Conservation (phyloP, 2,113 vertebrate genomes). For the Oreamnos americanus region DNA sequence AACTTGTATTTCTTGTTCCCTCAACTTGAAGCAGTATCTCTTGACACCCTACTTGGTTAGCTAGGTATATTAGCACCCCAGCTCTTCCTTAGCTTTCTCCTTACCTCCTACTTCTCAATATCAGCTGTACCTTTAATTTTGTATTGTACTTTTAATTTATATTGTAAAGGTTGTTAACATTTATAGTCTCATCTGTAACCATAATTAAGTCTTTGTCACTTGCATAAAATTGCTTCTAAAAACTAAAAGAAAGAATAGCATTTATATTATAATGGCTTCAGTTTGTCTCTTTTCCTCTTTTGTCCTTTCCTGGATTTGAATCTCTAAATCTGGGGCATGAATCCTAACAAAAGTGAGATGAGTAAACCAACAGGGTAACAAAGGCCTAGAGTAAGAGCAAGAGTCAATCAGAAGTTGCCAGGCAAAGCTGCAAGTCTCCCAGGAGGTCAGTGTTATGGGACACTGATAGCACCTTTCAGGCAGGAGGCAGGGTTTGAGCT, state of each 20-base stretch:
- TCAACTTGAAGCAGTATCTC: neutral
- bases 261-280: slow-evolving; percentile 52
- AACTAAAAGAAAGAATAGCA: slow-evolving; percentile 48
- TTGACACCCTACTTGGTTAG: neutral
- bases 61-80: neutral
- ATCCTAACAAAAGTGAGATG: neutral
- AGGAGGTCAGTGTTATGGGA: neutral
- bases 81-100: neutral
- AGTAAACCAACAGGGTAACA: neutral
- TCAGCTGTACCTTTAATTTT: slow-evolving; percentile 38
- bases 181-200: slow-evolving; percentile 40
- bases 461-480: neutral
- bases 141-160: slow-evolving; percentile 42
- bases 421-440: neutral
- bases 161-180: slow-evolving; percentile 34
- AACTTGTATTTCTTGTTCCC: neutral
- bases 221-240: slow-evolving; percentile 46
- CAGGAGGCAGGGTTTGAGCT: neutral
- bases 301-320: slow-evolving; percentile 1
- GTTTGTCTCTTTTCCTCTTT: neutral
- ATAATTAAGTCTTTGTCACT: slow-evolving; percentile 39
- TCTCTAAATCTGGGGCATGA: slow-evolving; percentile 28
- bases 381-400: neutral
- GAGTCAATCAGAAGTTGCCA: neutral
- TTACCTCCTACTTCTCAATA: neutral